Percentiles rank a stretch among this genome's conserved stretches.
Evolutionary conservation across 2,888 invertebrate genomes (phyloP).

Genomic region (Apamea monoglypha): DNA sequence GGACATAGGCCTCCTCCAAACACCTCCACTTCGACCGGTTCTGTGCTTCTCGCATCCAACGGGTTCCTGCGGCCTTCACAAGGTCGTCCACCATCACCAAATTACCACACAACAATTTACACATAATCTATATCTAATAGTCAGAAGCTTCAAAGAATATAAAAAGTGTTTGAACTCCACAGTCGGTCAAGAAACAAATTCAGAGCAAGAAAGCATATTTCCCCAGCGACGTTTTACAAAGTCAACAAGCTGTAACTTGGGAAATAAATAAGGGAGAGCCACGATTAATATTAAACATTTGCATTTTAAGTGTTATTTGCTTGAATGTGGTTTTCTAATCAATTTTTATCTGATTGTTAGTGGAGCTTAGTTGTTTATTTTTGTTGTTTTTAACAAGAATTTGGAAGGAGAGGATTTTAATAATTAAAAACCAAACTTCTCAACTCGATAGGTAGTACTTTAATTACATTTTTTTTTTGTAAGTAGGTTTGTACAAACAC

Average conservation of each 20-base stretch:
- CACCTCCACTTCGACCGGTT: too few species aligned
- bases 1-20: too few species aligned
- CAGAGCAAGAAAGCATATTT: conserved; percentile 85
- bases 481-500: too few species aligned
- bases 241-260: conserved; percentile 88
- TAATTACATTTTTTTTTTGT: too few species aligned
- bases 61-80: too few species aligned
- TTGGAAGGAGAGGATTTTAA: not conserved
- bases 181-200: conserved; percentile 84
- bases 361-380: conserved; percentile 18
- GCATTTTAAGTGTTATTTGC: conserved; percentile 69
- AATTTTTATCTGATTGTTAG: conserved; percentile 54
- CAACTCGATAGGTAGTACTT: not conserved
- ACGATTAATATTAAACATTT: conserved; percentile 85
- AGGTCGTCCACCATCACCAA: too few species aligned
- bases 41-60: too few species aligned
- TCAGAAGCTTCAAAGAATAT: conserved; percentile 35
- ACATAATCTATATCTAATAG: conserved; percentile 12
- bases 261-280: conserved; percentile 85
- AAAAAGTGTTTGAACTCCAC: conserved; percentile 67
- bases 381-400: not conserved
- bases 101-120: not conserved
- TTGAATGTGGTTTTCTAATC: conserved; percentile 63
- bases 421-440: not conserved
- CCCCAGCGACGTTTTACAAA: conserved; percentile 87